Conservation (phyloP, 2,113 vertebrate species). For the Cavia porcellus region DNA sequence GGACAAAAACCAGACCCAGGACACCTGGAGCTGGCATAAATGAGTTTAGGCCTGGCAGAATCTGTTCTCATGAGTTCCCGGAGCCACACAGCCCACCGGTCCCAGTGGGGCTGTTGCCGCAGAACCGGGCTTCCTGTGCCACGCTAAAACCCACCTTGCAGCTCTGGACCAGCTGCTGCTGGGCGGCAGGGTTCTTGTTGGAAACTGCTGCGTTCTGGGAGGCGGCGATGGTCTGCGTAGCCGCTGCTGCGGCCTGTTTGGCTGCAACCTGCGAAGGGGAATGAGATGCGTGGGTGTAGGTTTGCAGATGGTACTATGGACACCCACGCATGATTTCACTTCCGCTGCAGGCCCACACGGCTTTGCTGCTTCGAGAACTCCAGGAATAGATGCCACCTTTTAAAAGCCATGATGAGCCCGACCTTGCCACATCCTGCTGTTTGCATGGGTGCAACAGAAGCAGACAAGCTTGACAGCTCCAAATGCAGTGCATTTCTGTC, state of each 20-base stretch:
- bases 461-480: neutral
- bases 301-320: neutral
- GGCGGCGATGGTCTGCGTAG: slow-evolving; percentile 98
- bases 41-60: slow-evolving; percentile 34
- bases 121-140: neutral
- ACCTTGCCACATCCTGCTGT: neutral
- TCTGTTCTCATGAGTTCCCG: neutral
- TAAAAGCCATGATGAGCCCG: neutral
- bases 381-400: neutral
- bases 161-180: slow-evolving; percentile 98
- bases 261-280: slow-evolving; percentile 92
- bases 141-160: slow-evolving; percentile 92
- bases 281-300: neutral
- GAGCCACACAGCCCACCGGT: neutral
- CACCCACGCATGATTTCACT: fast-evolving
- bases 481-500: neutral
- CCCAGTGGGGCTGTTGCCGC: neutral
- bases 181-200: slow-evolving; percentile 96
- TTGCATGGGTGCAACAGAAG: neutral
- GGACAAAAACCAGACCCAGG: slow-evolving; percentile 68
- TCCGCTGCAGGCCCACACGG: neutral
- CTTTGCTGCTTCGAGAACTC: neutral
- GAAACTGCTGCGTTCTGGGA: slow-evolving; percentile 97
- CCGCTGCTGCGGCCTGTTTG: slow-evolving; percentile 97
- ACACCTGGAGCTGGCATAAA: slow-evolving; percentile 69